These are phyloP conservation scores for Lepidurus packardi DNA, from an alignment of 1,140 invertebrate genomes.

Conservation along the genomic window DNA sequence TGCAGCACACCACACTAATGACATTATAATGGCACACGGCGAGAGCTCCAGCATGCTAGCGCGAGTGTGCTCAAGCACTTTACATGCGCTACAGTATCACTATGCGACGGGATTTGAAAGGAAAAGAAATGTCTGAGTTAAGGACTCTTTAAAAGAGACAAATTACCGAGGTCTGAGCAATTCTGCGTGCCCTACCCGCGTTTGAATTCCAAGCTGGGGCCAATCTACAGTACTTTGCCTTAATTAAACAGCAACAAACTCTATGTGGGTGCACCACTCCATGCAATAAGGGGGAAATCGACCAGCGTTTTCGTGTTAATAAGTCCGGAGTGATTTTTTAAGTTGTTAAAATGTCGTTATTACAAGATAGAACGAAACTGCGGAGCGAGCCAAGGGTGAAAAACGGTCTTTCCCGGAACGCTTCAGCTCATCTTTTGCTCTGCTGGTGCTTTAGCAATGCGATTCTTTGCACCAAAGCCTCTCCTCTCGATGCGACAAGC, in stretches of 20 bases:
- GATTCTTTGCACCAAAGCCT: background rate
- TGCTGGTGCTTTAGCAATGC: background rate
- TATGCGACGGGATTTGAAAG: background rate
- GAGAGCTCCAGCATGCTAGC: constrained; percentile 16
- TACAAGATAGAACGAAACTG: background rate
- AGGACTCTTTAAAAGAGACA: constrained; percentile 14
- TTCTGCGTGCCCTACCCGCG: background rate
- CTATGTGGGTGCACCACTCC: background rate
- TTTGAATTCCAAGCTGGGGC: background rate
- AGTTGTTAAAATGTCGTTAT: background rate
- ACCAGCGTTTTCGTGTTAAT: background rate
- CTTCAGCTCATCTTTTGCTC: background rate
- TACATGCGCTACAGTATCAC: background rate
- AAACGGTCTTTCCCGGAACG: background rate
- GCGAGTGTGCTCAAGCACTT: background rate
- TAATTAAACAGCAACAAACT: background rate
- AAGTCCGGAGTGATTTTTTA: background rate
- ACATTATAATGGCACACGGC: constrained; percentile 17
- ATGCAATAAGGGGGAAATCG: background rate
- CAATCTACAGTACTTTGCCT: background rate
- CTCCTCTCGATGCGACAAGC: background rate
- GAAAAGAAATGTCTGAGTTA: background rate
- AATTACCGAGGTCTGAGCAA: constrained; percentile 6
- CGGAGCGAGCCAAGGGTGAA: background rate
- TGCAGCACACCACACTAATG: constrained; percentile 14